Percentiles rank a stretch among this genome's conserved stretches.
These are phyloP conservation scores for Gnathonemus longibarbis DNA, from an alignment of 2,113 vertebrate species.

Conservation along the genomic window DNA sequence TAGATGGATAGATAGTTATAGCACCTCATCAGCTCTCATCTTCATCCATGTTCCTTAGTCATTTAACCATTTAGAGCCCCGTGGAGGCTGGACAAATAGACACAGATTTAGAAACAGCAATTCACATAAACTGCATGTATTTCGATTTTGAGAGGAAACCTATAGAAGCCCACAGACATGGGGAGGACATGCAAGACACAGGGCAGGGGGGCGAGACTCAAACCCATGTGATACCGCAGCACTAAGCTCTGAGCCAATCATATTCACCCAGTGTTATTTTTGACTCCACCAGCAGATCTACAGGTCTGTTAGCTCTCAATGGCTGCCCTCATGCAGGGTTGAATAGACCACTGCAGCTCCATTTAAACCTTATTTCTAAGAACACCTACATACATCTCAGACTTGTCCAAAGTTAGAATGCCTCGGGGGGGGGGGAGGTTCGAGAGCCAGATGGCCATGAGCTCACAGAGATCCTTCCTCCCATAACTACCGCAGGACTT, in stretches of 20 bases:
- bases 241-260: not conserved
- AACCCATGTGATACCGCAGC: not conserved
- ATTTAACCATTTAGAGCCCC: not conserved
- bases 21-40: not conserved
- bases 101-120: not conserved
- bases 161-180: not conserved
- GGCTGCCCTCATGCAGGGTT: not conserved
- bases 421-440: not conserved
- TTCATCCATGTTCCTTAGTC: not conserved
- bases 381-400: not conserved
- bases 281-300: not conserved
- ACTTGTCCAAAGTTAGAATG: not conserved
- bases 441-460: not conserved
- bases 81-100: not conserved
- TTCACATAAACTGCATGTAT: not conserved
- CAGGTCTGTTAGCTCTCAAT: not conserved
- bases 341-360: not conserved
- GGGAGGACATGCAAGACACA: not conserved
- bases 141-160: not conserved
- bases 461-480: not conserved
- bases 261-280: not conserved
- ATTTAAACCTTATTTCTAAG: not conserved
- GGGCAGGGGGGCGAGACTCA: not conserved
- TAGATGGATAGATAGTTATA: not conserved
- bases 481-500: not conserved